Base-by-base conservation (phyloP, 1,140 invertebrate species). In the Drosophila aff. region DNA sequence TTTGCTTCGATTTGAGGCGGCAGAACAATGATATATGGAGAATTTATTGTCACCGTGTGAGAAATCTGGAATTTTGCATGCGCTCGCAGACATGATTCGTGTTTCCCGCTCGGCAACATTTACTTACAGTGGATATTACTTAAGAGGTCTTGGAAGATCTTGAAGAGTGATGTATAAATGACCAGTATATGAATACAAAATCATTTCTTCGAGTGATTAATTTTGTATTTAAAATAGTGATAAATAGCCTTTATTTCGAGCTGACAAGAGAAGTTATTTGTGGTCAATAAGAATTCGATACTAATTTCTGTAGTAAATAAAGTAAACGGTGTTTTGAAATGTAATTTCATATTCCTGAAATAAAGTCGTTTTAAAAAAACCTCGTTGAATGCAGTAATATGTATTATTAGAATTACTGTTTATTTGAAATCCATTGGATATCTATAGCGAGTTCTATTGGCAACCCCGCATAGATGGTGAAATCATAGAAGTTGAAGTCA, bases 51-150 rank as follows among this genome's bases (percentile, higher is more conserved):
- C 80, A 77, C 43, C 52, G 67, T 58, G 66, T 44, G 50, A 49
- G 74, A 59, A 66, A 69, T 21, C n/a, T 41, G 63, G 61, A 52
- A 83, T 86, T 81, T 69, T 74, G 71, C 69, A 87, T 82, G 46
- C 38, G 53, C 46, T 38, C 44, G 15, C 15, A 46, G 41, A n/a
- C 41, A 4, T 31, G 49, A 40, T 47, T 71, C 49, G 13, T 2
- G 36, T 53, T 36, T 62, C 52, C n/a, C 21, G 26, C 58, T 33
- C 64, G 13, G 2, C 55, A 38, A 41, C 43, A 52, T 11, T 28
- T 46, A 71, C 63, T 28, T 46, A 71, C 63, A 71, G 63, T 55
- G 11, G 23, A 31, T 40, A 38, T 53, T 33, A 15, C 2, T 0
- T 16, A 36, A 23, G 9, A 41, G 18, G 13, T 36, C 18, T 36